Percentiles rank a stretch among this genome's conserved stretches.
phyloP scores from a whole-genome alignment of 2,797 vertebrate species.

The Platalea minor region DNA sequence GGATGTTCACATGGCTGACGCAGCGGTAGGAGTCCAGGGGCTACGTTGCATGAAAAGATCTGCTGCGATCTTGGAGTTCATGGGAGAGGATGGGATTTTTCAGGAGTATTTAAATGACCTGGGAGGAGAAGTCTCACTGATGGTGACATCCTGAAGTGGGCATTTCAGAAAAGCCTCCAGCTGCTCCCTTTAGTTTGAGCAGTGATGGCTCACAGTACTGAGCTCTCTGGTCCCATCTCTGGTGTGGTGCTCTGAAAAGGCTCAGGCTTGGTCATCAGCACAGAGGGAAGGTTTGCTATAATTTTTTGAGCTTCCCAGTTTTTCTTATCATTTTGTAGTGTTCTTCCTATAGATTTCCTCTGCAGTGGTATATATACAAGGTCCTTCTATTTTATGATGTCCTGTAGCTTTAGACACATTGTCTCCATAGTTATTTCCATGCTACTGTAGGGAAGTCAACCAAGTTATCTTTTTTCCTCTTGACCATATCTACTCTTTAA shows the following conservation, averaged over 20 bases:
- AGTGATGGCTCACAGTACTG: not conserved
- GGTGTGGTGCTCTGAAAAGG: not conserved
- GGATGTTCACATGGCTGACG: not conserved
- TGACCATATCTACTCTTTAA: not conserved
- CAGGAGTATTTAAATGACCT: not conserved
- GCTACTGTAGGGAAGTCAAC: not conserved
- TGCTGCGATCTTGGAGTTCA: not conserved
- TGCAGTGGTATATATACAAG: too few relatives aligned
- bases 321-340: not conserved
- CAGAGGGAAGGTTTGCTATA: not conserved
- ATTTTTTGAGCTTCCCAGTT: not conserved
- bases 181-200: not conserved
- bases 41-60: accelerated
- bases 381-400: not conserved
- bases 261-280: not conserved
- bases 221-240: not conserved
- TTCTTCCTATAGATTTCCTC: not conserved
- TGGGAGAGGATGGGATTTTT: not conserved
- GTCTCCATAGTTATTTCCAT: not conserved
- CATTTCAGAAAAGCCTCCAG: not conserved
- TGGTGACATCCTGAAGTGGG: not conserved
- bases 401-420: not conserved
- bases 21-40: too few relatives aligned
- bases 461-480: not conserved
- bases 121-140: not conserved